Evolutionary conservation across 2,888 invertebrate genomes (phyloP), one percentile per base, ranked within the genome.

Genomic region (Zootermopsis nevadensis): DNA sequence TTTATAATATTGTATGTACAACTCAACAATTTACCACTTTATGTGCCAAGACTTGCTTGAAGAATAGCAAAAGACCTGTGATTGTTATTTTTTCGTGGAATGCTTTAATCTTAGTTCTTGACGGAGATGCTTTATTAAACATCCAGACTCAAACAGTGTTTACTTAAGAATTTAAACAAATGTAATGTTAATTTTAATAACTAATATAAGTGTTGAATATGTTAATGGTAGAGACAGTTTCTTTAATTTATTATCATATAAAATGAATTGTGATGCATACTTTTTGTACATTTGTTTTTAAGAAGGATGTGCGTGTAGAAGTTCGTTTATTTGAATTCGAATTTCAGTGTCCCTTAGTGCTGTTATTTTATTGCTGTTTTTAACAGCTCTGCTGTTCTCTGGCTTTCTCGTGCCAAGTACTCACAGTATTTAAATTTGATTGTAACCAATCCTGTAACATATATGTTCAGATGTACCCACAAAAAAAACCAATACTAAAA

Each of bases 11-110:
- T 24, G 74, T 38, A n/a, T n/a, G 10, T 74, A 33, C 24, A 42
- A 74, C 38, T 35, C 22, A 60, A 60, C 60, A 60, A 27, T 60
- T 8, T 60, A 74, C 2, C 38, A 38, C 38, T 10, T 69, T 24
- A 38, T 42, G 74, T 74, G 74, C 74, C 38, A 38, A 38, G 74
- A 38, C 74, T 74, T 24, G 15, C 30, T 4, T 74, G 4, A 74
- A 33, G 74, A 74, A 74, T 38, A 74, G 74, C 74, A 74, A 35
- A 74, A 74, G 38, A 74, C 42, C 38, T 74, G 60, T 53, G 53
- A 53, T 53, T 19, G 19, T 7, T 60, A 10, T n/a, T 60, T n/a
- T n/a, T n/a, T n/a, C n/a, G 6, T 60, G 60, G 60, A 7, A n/a
- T 15, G 27, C 7, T 27, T 60, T n/a, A 8, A 8, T 60, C 27